Evolutionary conservation across 2,113 vertebrate genomes (phyloP), one percentile per base, ranked within the genome.

Genomic region (Rutilus rutilus): DNA sequence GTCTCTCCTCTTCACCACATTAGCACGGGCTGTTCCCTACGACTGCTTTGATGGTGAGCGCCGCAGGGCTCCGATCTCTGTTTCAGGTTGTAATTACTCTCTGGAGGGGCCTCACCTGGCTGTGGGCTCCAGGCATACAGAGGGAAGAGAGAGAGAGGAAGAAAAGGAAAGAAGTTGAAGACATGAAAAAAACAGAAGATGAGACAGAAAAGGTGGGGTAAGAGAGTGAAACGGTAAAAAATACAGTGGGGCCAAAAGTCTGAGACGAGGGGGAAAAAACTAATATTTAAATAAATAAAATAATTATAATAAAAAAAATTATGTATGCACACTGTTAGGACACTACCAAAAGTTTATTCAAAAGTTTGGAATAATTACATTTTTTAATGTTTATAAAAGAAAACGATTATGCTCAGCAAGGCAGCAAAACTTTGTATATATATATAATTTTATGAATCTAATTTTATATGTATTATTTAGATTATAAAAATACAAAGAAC

Each of bases 21-120:
- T 84, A 87, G 85, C 78, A 14, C 1, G 27, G 54, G 82, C 85
- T 82, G 71, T 85, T 86, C 64, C 60, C 78, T 52, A 69, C 50
- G 27, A 73, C 59, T 23, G 77, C 84, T 87, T 86, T 89, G 88
- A 89, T 88, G 86, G 62, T 54, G 80, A 81, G 60, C 52, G 86
- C 88, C 76, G 88, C 81, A 42, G 86, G 86, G 88, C 84, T 89
- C 79, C 83, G 82, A 86, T 86, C 77, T 86, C 71, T 76, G 82
- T 86, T 83, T 79, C 82, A 77, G 83, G 83, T 83, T 87, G 87
- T 87, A 87, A 86, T 88, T 85, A 82, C 69, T 88, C 86, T 86
- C 82, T 85, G 23, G 81, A 86, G 87, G 88, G 77, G 85, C 89
- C 85, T 88, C 86, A 86, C 86, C 85, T 89, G 86, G 86, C 73